phyloP scores from a whole-genome alignment of 2,888 invertebrate species.

The Leistus spinibarbis region DNA sequence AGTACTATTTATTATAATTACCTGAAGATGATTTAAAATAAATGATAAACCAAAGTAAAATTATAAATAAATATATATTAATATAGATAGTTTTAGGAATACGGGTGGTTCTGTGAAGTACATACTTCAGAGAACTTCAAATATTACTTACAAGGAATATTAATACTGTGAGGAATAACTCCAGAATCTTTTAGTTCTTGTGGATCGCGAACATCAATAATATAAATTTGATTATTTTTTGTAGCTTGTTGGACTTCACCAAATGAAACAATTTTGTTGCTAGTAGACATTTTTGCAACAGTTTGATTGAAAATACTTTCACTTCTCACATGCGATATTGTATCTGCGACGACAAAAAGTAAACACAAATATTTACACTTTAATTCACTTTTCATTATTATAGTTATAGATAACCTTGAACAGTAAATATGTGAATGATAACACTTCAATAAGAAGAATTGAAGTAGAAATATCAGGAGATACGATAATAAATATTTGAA shows the following conservation, averaged over 20 bases:
- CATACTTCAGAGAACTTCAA: not conserved
- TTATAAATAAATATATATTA: not conserved
- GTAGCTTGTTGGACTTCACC: conserved; percentile 24
- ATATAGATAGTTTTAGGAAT: no score
- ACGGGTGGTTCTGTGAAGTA: not conserved
- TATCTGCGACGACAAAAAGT: not conserved
- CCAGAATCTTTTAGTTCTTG: conserved; percentile 73
- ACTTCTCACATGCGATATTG: not conserved
- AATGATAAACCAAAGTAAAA: no score
- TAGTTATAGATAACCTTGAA: not conserved
- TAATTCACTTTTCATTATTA: no score
- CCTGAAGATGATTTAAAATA: no score
- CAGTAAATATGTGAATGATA: not conserved
- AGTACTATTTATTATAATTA: no score
- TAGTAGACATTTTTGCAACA: conserved; percentile 15
- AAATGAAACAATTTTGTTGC: conserved; percentile 10
- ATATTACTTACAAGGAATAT: conserved; percentile 71
- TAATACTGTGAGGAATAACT: conserved; percentile 73
- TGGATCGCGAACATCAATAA: conserved; percentile 80
- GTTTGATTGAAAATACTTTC: not conserved
- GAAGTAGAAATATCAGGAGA: not conserved
- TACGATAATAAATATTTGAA: no score
- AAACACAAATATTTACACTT: not conserved
- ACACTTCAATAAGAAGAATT: not conserved
- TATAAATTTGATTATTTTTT: conserved; percentile 58